These are phyloP conservation scores for Falco columbarius DNA, from an alignment of 2,797 vertebrate species.

Conservation along the genomic window DNA sequence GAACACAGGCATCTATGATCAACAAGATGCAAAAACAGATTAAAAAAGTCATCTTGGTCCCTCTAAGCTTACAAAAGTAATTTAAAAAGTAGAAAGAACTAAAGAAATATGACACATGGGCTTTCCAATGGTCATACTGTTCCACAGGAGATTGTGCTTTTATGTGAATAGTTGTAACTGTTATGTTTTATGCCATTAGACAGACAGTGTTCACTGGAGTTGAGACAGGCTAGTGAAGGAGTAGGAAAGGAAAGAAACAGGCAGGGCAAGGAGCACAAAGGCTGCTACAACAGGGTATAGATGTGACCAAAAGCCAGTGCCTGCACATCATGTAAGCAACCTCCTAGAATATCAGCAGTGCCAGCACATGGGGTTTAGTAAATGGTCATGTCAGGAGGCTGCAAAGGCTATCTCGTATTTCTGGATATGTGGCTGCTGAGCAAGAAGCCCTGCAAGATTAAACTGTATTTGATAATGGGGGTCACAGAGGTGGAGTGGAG, in stretches of 20 bases:
- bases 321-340: neutral
- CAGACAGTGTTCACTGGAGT: neutral
- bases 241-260: neutral
- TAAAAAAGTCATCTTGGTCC: neutral
- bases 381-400: neutral
- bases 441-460: neutral
- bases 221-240: neutral
- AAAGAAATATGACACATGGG: neutral
- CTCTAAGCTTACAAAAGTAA: neutral
- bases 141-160: neutral
- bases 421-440: neutral
- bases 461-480: neutral
- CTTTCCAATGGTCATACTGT: neutral
- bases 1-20: neutral
- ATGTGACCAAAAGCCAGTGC: neutral
- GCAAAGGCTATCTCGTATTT: neutral
- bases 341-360: neutral
- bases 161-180: neutral
- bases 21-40: neutral
- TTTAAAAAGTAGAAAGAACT: neutral
- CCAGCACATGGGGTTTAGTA: neutral
- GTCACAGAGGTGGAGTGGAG: neutral
- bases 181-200: neutral
- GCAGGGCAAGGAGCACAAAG: neutral
- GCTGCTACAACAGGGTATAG: neutral